Evolutionary conservation across 2,888 invertebrate species (phyloP), one percentile per base, ranked within the genome.

Genomic region (Lordiphosa fenestrarum): DNA sequence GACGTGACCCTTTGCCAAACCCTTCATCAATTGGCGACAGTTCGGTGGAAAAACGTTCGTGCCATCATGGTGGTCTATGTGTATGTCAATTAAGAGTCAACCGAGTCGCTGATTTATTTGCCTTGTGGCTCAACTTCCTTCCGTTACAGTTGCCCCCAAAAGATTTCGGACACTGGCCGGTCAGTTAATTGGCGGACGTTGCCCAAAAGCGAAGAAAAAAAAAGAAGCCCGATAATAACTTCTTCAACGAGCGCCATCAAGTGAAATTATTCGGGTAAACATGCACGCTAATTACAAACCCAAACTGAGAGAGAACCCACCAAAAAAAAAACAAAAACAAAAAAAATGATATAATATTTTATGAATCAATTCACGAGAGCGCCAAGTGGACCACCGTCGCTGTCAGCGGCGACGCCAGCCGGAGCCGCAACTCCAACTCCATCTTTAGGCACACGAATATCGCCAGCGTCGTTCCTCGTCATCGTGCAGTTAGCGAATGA

Each of bases 301-400:
- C 35, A 40, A 37, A 49, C 19, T 19, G 35, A 13, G 9, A 49
- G 7, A 13, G 19, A 15, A 15, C 15, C 15, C 15, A 15, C 3
- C 13, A 44, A 46, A 19, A 19, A 19, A 19, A 19, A 19, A 19
- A n/a, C n/a, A 19, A 19, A 2, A 37, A 40, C 9, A 46, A 47
- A 33, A 83, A 77, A 80, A 85, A 85, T 76, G 69, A 83, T 80
- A 81, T 85, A 85, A 85, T 85, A 81, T 81, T 81, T 81, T 81
- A 81, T 81, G 80, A 81, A 81, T 81, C 80, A 81, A 81, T 81
- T 85, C 85, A 85, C 84, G 67, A 78, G 78, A 78, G 78, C 84
- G 80, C 80, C 85, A 81, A 81, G 73, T 85, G 80, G 80, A 81
- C 80, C 80, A 81, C 80, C 80, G 78, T 75, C 85, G 81, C 81